phyloP scores from a whole-genome alignment of 2,888 invertebrate genomes.

The Glaucopsyche alexis region DNA sequence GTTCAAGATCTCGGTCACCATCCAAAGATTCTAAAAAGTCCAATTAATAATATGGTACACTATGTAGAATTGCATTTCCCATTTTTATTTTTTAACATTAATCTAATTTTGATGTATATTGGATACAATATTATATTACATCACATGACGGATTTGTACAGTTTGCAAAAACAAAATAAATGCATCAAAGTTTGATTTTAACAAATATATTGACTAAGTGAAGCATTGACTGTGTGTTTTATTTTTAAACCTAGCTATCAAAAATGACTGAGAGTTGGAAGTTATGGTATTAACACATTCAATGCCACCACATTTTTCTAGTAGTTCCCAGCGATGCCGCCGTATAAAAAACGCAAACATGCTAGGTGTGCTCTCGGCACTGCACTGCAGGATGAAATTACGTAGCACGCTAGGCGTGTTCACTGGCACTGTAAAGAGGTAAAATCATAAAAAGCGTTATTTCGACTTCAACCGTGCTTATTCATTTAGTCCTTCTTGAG shows the following conservation, averaged over 20 bases:
- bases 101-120: conserved; percentile 27
- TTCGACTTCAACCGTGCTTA: no score
- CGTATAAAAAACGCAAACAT: no score
- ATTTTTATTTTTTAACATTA: conserved; percentile 31
- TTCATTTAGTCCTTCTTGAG: no score
- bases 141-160: conserved; percentile 16
- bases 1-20: conserved; percentile 72
- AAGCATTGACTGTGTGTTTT: not conserved
- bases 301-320: no score
- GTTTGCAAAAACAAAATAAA: conserved; percentile 13
- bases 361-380: no score
- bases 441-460: no score
- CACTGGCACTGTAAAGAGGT: no score
- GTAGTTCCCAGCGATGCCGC: no score
- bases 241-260: not conserved
- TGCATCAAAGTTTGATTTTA: conserved; percentile 24
- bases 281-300: no score
- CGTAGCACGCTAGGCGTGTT: no score
- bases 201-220: conserved; percentile 29
- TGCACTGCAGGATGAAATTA: no score
- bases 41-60: conserved; percentile 48
- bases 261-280: no score
- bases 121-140: not conserved
- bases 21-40: conserved; percentile 77
- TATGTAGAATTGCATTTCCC: conserved; percentile 34